These are phyloP conservation scores for Mus pahari DNA, from an alignment of 2,113 vertebrate genomes.

Conservation along the genomic window DNA sequence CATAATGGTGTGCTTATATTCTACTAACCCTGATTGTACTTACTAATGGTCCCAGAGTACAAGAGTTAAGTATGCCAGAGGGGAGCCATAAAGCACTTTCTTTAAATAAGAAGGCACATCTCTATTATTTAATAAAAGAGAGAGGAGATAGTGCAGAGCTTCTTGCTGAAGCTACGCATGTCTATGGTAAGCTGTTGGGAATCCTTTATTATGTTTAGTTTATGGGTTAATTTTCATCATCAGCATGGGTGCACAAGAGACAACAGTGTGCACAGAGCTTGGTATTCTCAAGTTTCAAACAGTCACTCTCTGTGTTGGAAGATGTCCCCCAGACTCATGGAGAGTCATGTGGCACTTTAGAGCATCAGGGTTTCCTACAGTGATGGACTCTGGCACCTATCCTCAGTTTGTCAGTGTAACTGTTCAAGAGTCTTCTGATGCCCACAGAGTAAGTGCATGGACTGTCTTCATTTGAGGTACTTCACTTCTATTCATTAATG, in stretches of 20 bases:
- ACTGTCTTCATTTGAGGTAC: not conserved
- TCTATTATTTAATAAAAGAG: not conserved
- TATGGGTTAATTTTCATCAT: not conserved
- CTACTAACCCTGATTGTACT: not conserved
- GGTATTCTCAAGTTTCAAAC: not conserved
- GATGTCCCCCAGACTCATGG: not conserved
- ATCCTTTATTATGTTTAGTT: not conserved
- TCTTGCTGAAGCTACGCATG: not conserved
- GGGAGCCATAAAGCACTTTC: not conserved
- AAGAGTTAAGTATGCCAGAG: not conserved
- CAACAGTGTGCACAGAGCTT: not conserved
- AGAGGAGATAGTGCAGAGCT: not conserved
- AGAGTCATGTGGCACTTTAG: not conserved
- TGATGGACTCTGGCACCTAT: too few relatives aligned
- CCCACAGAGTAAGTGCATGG: fast-evolving
- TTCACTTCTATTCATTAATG: not conserved
- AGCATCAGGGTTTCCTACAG: not conserved
- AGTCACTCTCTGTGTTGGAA: not conserved
- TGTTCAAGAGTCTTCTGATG: not conserved
- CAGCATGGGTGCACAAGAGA: not conserved
- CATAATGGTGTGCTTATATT: not conserved
- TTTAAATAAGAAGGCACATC: not conserved
- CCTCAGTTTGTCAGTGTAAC: not conserved
- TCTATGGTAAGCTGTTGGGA: not conserved
- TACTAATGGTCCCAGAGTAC: not conserved